A percentile compares a stretch with the other conserved stretches of the same genome.
Evolutionary conservation across 1,140 invertebrate genomes (phyloP).

Genomic region (Zophobas atratus): DNA sequence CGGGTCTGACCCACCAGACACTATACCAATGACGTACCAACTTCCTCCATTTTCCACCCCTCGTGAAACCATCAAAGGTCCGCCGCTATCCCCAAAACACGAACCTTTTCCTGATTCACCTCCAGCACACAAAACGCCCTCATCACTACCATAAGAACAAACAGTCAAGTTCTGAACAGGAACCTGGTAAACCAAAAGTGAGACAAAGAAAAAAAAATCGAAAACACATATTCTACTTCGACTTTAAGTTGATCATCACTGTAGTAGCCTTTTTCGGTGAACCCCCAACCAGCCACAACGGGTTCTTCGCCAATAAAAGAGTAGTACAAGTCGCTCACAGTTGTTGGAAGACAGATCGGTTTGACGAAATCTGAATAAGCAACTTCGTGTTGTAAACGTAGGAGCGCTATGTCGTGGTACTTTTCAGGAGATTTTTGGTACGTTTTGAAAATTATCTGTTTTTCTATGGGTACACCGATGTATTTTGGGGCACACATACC

Average conservation of each 20-base stretch:
- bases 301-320: conserved; percentile 67
- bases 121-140: too few species aligned
- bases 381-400: background rate
- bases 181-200: too few species aligned
- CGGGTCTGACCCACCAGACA: too few species aligned
- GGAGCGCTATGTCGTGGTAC: conserved; percentile 11
- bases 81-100: too few species aligned
- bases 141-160: too few species aligned
- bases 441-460: conserved; percentile 62
- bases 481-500: conserved; percentile 71
- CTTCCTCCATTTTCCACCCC: too few species aligned
- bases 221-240: conserved; percentile 67
- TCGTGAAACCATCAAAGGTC: too few species aligned
- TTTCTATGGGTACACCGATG: conserved; percentile 70
- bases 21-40: too few species aligned
- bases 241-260: conserved; percentile 70
- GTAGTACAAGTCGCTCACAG: background rate
- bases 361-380: conserved; percentile 74
- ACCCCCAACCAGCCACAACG: conserved; percentile 86
- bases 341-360: conserved; percentile 84
- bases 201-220: conserved; percentile 32
- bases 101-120: too few species aligned
- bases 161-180: too few species aligned
- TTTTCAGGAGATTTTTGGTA: background rate
- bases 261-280: conserved; percentile 74